Conservation (phyloP, 2,888 invertebrate species). For the Stictocephala bisonia region DNA sequence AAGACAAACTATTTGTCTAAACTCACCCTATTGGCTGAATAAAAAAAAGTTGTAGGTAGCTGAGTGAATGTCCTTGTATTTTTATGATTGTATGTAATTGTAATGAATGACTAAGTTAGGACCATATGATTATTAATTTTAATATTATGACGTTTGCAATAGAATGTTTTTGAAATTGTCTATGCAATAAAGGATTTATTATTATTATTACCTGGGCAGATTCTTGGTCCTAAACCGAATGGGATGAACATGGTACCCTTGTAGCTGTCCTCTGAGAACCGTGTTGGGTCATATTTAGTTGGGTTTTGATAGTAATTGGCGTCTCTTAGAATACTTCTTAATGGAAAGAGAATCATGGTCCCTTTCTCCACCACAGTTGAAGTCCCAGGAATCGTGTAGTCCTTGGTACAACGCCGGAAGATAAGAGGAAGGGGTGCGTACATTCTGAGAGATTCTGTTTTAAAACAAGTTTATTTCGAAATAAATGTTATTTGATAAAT, state of each 20-base stretch:
- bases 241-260: slow-evolving; percentile 34
- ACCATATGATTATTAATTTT: too few relatives aligned
- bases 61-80: too few relatives aligned
- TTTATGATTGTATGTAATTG: too few relatives aligned
- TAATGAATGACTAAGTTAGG: too few relatives aligned
- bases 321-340: slow-evolving; percentile 71
- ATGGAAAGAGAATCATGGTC: slow-evolving; percentile 68
- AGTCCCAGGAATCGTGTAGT: slow-evolving; percentile 55
- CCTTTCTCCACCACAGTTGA: slow-evolving; percentile 43
- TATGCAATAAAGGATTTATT: too few relatives aligned
- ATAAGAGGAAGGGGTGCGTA: slow-evolving; percentile 63
- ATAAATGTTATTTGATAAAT: too few relatives aligned
- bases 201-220: slow-evolving; percentile 47
- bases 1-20: too few relatives aligned
- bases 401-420: slow-evolving; percentile 63
- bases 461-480: too few relatives aligned
- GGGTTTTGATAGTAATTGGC: slow-evolving; percentile 71
- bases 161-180: too few relatives aligned
- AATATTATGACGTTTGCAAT: too few relatives aligned
- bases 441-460: slow-evolving; percentile 60
- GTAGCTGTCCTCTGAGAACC: slow-evolving; percentile 29
- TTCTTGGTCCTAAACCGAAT: slow-evolving; percentile 44
- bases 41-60: too few relatives aligned
- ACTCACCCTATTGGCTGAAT: too few relatives aligned
- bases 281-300: slow-evolving; percentile 58